Base-by-base conservation (phyloP, 1,140 invertebrate genomes). In the Ceratina japonica region DNA sequence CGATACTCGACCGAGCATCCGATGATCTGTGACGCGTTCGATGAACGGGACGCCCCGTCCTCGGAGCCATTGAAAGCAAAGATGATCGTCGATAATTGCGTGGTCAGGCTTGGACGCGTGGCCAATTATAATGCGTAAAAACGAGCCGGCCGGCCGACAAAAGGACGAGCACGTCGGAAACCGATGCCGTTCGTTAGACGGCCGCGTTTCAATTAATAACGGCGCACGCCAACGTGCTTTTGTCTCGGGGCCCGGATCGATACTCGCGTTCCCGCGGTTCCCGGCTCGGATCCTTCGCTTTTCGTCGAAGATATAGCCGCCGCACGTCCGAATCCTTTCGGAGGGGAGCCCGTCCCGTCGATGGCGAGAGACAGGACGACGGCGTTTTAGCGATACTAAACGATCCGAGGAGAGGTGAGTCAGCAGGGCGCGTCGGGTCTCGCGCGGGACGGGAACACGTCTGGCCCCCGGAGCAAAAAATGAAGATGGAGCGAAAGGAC, bases 31-130 rank as follows among this genome's bases (percentile, higher is more conserved):
- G 16, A 56, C 52, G n/a, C 51, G 0, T 10, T 44, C 37, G 8
- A 12, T 16, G 16, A 73, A 13, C 24, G 52, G 54, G 37, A 63
- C 18, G 18, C 59, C 16, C 24, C 12, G 16, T 15, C 59, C 58
- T 27, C 24, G n/a, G n/a, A 31, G 16, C 51, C 22, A 58, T 66
- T 75, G 49, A 7, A 58, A 37, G 27, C 63, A 58, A 44, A 75
- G 73, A 75, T 66, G 63, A 66, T 66, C 31, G 20, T 8, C 52
- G 63, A 66, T 75, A 66, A 74, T 75, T 75, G 49, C 27, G 27
- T 65, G 72, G n/a, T 61, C 70, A 20, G 20, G 16, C 54, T 24
- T 18, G 20, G 20, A 37, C 31, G 27, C 31, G 15, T 31, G 27
- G 20, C 37, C 70, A 61, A 72, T 61, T 72, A 61, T 61, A 22